These are phyloP conservation scores for Henicopernis longicauda DNA, from an alignment of 2,113 vertebrate species.

Conservation along the genomic window DNA sequence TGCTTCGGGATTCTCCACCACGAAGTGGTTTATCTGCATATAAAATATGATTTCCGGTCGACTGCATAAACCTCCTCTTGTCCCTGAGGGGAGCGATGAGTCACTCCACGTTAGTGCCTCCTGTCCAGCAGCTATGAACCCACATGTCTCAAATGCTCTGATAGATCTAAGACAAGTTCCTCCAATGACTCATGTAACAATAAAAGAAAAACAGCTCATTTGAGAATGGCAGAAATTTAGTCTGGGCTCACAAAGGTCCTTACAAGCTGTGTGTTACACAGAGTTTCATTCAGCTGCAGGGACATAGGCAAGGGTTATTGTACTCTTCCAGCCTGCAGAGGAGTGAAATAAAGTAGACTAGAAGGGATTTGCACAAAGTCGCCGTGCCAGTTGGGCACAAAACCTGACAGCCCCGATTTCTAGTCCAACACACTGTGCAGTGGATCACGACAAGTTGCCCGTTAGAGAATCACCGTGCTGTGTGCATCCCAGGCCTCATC, in stretches of 20 bases:
- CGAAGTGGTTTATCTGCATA: not conserved
- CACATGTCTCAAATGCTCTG: not conserved
- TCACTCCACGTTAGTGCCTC: not conserved
- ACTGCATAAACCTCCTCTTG: not conserved
- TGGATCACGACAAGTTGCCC: not conserved
- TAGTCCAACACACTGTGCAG: not conserved
- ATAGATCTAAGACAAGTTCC: not conserved
- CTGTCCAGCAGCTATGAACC: not conserved
- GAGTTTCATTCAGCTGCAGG: not conserved
- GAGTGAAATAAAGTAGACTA: not conserved
- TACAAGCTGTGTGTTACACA: fast-evolving
- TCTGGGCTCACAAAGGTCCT: not conserved
- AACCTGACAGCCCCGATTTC: fast-evolving
- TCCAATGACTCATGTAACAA: not conserved
- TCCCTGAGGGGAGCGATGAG: not conserved
- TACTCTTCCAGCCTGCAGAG: not conserved
- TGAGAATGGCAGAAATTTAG: not conserved
- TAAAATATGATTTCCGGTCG: not conserved
- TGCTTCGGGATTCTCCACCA: not conserved
- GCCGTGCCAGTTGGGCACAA: fast-evolving
- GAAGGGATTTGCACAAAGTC: not conserved
- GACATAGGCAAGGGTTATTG: not conserved
- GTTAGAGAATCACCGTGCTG: not conserved
- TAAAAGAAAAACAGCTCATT: not conserved
- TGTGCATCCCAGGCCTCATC: not conserved